A percentile compares a stretch with the other conserved stretches of the same genome.
Evolutionary conservation across 2,888 invertebrate genomes (phyloP).

Genomic region (Seira musarum): DNA sequence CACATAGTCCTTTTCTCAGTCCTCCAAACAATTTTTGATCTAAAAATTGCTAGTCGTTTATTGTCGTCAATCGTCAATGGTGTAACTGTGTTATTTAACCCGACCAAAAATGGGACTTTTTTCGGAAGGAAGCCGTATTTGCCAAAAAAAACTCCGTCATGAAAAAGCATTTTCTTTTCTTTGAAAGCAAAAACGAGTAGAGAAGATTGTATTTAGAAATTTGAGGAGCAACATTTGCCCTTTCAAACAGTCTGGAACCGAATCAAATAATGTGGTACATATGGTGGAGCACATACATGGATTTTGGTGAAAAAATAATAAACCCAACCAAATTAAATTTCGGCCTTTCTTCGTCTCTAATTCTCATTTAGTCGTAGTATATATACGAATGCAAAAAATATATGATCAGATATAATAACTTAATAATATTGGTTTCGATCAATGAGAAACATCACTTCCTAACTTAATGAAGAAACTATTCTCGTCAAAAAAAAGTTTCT

Average conservation of each 20-base stretch:
- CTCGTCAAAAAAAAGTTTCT: neutral
- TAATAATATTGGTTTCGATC: neutral
- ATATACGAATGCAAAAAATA: neutral
- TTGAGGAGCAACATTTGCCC: neutral
- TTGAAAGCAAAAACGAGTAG: neutral
- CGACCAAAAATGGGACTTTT: constrained; percentile 6
- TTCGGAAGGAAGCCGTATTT: neutral
- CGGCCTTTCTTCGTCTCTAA: neutral
- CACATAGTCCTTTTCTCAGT: neutral
- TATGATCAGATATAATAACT: neutral
- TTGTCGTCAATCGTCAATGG: neutral
- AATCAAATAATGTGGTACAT: too few relatives aligned
- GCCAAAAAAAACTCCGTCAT: constrained; percentile 3
- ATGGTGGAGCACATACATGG: too few relatives aligned
- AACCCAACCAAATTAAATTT: neutral
- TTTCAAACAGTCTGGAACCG: too few relatives aligned
- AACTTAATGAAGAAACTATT: too few relatives aligned
- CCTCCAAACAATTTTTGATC: neutral
- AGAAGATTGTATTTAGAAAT: neutral
- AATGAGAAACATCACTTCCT: too few relatives aligned
- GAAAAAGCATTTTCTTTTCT: neutral
- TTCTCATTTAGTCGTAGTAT: neutral
- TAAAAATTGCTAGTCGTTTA: constrained; percentile 6
- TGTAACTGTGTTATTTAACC: constrained; percentile 2
- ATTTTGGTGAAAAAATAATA: neutral